Evolutionary conservation across 2,113 vertebrate species (phyloP).

Genomic region (Saccopteryx leptura): DNA sequence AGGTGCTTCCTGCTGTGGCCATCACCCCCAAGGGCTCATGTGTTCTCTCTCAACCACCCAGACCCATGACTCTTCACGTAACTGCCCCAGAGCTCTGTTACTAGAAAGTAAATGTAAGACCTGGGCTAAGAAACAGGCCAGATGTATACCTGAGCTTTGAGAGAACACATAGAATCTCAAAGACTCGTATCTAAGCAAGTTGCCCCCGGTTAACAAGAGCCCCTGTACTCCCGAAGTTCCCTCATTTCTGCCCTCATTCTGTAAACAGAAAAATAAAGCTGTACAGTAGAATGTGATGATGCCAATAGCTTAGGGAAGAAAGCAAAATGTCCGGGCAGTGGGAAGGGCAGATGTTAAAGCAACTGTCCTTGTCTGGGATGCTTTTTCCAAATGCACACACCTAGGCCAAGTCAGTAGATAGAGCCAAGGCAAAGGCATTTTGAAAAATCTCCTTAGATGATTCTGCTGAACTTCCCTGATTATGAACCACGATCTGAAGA

Average conservation of each 20-base stretch:
- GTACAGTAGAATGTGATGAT: background rate
- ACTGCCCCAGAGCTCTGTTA: background rate
- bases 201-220: background rate
- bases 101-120: background rate
- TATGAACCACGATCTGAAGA: background rate
- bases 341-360: background rate
- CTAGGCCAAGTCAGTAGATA: background rate
- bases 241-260: background rate
- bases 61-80: background rate
- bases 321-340: background rate
- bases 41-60: background rate
- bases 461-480: background rate
- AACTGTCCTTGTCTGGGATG: background rate
- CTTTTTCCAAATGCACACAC: background rate
- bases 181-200: background rate
- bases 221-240: background rate
- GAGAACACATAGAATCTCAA: background rate
- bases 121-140: background rate
- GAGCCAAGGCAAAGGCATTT: background rate
- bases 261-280: background rate
- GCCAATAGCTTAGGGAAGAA: background rate
- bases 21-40: background rate
- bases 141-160: background rate
- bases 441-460: background rate
- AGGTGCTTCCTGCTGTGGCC: fast-evolving